phyloP scores from a whole-genome alignment of 2,797 vertebrate genomes.

The Propithecus deckenii region DNA sequence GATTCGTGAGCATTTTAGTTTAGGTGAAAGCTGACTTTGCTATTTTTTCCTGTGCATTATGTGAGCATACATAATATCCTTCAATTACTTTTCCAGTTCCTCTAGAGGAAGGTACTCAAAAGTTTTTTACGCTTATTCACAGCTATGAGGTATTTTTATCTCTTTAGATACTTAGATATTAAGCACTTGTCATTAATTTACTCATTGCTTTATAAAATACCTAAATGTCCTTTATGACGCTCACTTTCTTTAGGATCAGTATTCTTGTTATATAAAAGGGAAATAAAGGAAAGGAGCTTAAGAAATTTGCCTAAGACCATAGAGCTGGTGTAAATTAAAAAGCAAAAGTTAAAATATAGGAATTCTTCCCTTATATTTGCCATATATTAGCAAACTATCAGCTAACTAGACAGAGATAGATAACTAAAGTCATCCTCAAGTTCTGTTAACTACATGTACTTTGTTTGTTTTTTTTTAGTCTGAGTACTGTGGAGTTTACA shows the following conservation, averaged over 20 bases:
- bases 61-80: not conserved
- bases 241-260: conserved; percentile 8
- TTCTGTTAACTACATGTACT: not conserved
- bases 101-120: not conserved
- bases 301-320: not conserved
- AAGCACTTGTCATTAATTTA: not conserved
- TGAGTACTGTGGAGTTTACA: conserved; percentile 89
- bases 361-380: not conserved
- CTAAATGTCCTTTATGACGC: not conserved
- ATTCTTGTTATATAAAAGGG: conserved; percentile 31
- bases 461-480: conserved; percentile 82
- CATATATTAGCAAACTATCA: not conserved
- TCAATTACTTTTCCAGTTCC: not conserved
- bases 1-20: conserved; percentile 5
- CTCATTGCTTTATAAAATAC: not conserved
- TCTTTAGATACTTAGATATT: not conserved
- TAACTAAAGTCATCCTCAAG: not conserved
- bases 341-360: not conserved
- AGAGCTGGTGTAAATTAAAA: not conserved
- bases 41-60: not conserved
- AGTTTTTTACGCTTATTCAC: not conserved
- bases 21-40: conserved; percentile 41
- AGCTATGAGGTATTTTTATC: not conserved
- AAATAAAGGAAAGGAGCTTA: conserved; percentile 19
- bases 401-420: not conserved